Evolutionary conservation across 1,140 invertebrate genomes (phyloP).

Genomic region (Limonius californicus): DNA sequence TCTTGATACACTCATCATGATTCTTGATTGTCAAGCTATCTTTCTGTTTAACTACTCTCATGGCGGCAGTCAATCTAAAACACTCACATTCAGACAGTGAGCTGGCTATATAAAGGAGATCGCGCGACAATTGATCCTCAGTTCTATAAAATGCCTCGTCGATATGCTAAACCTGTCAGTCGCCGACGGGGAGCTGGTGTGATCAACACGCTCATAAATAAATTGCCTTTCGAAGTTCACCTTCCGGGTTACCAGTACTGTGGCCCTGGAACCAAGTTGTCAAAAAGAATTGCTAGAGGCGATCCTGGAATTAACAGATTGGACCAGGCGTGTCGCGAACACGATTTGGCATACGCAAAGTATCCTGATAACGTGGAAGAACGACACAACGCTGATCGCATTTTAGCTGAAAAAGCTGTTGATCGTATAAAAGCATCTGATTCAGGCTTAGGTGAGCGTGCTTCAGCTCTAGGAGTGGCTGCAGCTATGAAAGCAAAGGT

Average conservation of each 20-base stretch:
- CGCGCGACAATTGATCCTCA: too few species aligned
- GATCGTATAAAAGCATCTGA: conserved; percentile 32
- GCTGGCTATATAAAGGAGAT: too few species aligned
- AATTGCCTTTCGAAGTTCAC: conserved; percentile 48
- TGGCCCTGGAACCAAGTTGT: conserved; percentile 50
- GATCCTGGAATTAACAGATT: conserved; percentile 48
- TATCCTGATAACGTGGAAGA: conserved; percentile 38
- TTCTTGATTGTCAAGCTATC: background rate
- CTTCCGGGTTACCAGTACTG: conserved; percentile 50
- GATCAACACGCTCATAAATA: conserved; percentile 40
- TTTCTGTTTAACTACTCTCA: background rate
- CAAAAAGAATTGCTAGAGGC: conserved; percentile 43
- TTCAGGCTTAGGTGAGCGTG: conserved; percentile 37
- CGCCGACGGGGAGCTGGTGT: conserved; percentile 5
- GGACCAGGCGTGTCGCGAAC: conserved; percentile 48
- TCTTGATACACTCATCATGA: background rate
- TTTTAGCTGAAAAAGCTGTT: conserved; percentile 40
- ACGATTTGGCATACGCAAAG: conserved; percentile 48
- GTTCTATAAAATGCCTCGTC: background rate
- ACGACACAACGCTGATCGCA: conserved; percentile 45
- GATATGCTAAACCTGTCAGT: background rate
- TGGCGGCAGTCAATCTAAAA: background rate
- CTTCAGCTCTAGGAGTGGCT: conserved; percentile 35
- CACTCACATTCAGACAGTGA: background rate
- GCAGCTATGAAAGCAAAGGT: conserved; percentile 12